phyloP scores from a whole-genome alignment of 2,797 vertebrate species.

The Antennarius maculatus region DNA sequence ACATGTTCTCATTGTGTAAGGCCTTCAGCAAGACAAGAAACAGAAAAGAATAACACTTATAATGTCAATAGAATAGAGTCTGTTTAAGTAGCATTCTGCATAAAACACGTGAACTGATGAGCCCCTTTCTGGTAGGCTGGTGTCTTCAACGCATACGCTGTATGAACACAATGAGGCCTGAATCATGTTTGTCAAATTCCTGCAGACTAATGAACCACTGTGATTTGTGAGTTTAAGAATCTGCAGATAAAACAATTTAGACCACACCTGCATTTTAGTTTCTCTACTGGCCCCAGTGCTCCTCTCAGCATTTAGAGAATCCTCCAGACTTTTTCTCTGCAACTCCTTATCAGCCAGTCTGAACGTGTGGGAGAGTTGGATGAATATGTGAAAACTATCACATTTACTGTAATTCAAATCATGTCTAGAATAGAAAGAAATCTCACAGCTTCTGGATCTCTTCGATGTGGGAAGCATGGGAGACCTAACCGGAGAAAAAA shows the following conservation, averaged over 20 bases:
- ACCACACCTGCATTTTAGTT: slow-evolving; percentile 92
- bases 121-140: neutral
- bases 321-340: slow-evolving; percentile 93
- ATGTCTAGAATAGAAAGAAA: neutral
- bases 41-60: neutral
- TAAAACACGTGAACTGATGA: neutral
- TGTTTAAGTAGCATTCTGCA: neutral
- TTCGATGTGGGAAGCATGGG: slow-evolving; percentile 91
- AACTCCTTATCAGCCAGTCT: slow-evolving; percentile 96
- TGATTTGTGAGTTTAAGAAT: slow-evolving; percentile 23
- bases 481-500: slow-evolving; percentile 79
- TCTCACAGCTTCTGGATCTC: slow-evolving; percentile 96
- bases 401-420: neutral
- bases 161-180: slow-evolving; percentile 6
- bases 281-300: slow-evolving; percentile 90
- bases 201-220: slow-evolving; percentile 30
- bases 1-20: slow-evolving; percentile 92
- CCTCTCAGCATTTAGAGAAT: slow-evolving; percentile 90
- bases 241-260: slow-evolving; percentile 10
- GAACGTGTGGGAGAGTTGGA: slow-evolving; percentile 7
- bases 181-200: slow-evolving; percentile 31
- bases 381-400: neutral
- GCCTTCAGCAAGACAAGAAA: slow-evolving; percentile 73
- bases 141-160: neutral
- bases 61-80: neutral